These are phyloP conservation scores for Mormyrus lacerda DNA, from an alignment of 2,113 vertebrate genomes.

Conservation along the genomic window DNA sequence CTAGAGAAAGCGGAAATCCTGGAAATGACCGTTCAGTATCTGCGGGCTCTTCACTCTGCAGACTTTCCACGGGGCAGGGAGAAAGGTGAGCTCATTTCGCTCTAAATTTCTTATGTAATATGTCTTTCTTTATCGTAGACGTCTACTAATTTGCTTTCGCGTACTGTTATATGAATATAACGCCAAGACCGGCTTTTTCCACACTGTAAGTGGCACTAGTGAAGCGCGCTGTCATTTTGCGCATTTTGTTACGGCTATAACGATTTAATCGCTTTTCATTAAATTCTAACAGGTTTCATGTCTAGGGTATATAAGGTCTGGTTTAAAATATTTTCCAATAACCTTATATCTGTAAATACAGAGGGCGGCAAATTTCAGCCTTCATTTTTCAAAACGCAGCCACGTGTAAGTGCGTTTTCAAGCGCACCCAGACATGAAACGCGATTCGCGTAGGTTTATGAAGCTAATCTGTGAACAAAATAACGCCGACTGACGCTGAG, in stretches of 20 bases:
- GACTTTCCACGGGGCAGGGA: conserved; percentile 90
- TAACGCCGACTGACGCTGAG: background rate
- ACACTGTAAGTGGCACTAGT: background rate
- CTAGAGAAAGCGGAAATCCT: conserved; percentile 96
- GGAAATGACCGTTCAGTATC: conserved; percentile 97
- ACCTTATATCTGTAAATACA: background rate
- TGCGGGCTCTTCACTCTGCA: conserved; percentile 83
- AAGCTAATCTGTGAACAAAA: background rate
- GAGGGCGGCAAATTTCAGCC: background rate
- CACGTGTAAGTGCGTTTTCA: background rate
- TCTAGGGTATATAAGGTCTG: background rate
- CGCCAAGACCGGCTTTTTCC: background rate
- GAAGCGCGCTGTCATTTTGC: background rate
- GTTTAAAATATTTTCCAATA: background rate
- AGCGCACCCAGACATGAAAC: background rate
- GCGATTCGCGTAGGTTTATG: background rate
- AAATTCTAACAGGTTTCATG: background rate
- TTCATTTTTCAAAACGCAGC: background rate
- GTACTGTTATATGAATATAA: background rate
- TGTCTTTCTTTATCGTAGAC: background rate
- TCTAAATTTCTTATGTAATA: background rate
- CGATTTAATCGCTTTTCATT: background rate
- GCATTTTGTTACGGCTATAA: background rate
- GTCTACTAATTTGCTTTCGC: background rate
- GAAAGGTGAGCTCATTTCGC: conserved; percentile 67